phyloP scores from a whole-genome alignment of 2,113 vertebrate genomes.

The Scomber japonicus region DNA sequence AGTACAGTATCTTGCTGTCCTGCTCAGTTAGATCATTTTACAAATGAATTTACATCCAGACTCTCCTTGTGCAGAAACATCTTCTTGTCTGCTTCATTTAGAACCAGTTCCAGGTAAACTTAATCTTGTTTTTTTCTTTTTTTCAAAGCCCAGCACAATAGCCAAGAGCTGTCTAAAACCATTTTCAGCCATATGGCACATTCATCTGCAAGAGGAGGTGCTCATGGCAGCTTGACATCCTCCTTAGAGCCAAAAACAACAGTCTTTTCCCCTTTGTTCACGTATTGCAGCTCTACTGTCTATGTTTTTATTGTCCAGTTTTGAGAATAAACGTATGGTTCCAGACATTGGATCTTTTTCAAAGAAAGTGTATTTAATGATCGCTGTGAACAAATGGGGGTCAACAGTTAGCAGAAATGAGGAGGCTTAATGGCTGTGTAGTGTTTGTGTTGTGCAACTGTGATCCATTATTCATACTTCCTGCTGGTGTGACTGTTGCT shows the following conservation, averaged over 20 bases:
- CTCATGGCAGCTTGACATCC: not conserved
- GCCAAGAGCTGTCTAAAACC: not conserved
- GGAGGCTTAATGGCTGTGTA: not conserved
- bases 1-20: no score
- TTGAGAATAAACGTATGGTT: not conserved
- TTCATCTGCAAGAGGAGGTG: not conserved
- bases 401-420: not conserved
- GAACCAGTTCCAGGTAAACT: not conserved
- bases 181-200: not conserved
- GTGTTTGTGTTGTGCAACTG: constrained; percentile 18
- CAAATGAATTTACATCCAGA: not conserved
- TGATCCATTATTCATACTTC: constrained; percentile 30
- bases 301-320: constrained; percentile 8
- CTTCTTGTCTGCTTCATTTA: not conserved
- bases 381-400: constrained; percentile 9
- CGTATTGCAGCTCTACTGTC: not conserved
- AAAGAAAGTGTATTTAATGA: constrained; percentile 21
- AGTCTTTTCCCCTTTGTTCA: not conserved
- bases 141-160: not conserved
- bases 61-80: not conserved
- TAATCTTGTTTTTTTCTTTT: not conserved
- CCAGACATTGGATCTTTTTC: not conserved
- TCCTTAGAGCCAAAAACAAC: constrained; percentile 17
- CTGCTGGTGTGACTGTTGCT: constrained; percentile 7
- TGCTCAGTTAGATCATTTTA: not conserved